Conservation (phyloP, 2,797 vertebrate species). For the Dermochelys coriacea region DNA sequence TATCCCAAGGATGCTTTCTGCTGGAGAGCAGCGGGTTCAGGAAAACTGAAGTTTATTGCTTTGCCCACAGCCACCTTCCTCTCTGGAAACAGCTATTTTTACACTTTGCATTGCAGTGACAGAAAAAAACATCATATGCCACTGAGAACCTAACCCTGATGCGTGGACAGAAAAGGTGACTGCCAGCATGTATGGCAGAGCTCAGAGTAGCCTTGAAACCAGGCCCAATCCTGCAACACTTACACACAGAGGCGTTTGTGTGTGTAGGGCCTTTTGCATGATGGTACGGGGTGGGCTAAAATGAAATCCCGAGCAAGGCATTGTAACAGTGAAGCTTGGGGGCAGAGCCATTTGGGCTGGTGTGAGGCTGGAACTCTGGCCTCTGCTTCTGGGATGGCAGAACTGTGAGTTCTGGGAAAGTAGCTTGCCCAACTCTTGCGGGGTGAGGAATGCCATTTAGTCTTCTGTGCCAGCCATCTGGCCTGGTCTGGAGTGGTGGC, state of each 20-base stretch:
- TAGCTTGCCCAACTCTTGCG: too few species aligned
- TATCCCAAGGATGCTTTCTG: conserved; percentile 42
- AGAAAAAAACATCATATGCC: rapidly evolving
- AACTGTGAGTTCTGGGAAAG: neutral
- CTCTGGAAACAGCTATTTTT: neutral
- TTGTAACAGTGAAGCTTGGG: neutral
- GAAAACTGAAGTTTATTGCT: neutral
- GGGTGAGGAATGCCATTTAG: neutral
- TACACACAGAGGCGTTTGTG: neutral
- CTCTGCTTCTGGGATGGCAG: neutral
- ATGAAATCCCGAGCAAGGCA: neutral
- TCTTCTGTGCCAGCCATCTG: neutral
- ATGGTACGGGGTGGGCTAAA: neutral
- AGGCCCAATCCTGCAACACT: neutral
- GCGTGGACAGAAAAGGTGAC: neutral
- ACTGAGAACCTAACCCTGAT: neutral
- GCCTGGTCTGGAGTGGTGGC: neutral
- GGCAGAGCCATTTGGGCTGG: neutral
- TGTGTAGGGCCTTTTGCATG: neutral
- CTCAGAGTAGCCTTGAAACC: neutral
- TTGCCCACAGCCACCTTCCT: rapidly evolving
- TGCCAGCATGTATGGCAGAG: too few species aligned
- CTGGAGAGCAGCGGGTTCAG: rapidly evolving
- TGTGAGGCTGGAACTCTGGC: neutral
- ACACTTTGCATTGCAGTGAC: rapidly evolving